Evolutionary conservation across 2,888 invertebrate genomes (phyloP).

Genomic region (Dendrolimus houi): DNA sequence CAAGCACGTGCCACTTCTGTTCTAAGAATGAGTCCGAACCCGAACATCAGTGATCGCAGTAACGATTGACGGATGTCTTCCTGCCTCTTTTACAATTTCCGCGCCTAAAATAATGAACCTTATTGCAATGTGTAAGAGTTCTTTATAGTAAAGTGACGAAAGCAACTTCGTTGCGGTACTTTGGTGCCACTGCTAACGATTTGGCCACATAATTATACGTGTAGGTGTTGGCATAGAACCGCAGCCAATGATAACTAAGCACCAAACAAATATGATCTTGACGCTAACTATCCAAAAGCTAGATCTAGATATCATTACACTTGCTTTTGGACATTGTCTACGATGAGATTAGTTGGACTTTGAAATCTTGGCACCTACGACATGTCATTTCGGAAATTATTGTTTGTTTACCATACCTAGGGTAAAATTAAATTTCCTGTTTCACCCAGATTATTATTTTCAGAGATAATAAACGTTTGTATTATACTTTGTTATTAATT

Average conservation of each 20-base stretch:
- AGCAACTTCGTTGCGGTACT: conserved; percentile 22
- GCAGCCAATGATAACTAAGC: conserved; percentile 25
- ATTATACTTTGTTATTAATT: too few species aligned
- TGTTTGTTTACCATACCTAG: background rate
- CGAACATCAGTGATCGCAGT: conserved; percentile 39
- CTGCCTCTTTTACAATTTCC: conserved; percentile 35
- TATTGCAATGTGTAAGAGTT: conserved; percentile 21
- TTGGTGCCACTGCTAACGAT: conserved; percentile 39
- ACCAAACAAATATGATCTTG: background rate
- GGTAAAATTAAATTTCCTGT: background rate
- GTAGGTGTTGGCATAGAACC: conserved; percentile 41
- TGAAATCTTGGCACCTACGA: background rate
- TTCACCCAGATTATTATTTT: too few species aligned
- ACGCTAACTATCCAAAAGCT: background rate
- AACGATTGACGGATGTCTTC: conserved; percentile 62
- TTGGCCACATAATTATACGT: conserved; percentile 31
- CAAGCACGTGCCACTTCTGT: conserved; percentile 36
- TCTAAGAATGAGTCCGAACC: conserved; percentile 38
- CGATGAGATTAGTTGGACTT: background rate
- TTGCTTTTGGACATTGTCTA: background rate
- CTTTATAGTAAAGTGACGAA: conserved; percentile 10
- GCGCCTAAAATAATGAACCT: conserved; percentile 23
- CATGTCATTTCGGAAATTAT: background rate
- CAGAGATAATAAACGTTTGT: too few species aligned
- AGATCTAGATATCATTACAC: background rate